Evolutionary conservation across 2,113 vertebrate genomes (phyloP).

Genomic region (Hemicordylus capensis): DNA sequence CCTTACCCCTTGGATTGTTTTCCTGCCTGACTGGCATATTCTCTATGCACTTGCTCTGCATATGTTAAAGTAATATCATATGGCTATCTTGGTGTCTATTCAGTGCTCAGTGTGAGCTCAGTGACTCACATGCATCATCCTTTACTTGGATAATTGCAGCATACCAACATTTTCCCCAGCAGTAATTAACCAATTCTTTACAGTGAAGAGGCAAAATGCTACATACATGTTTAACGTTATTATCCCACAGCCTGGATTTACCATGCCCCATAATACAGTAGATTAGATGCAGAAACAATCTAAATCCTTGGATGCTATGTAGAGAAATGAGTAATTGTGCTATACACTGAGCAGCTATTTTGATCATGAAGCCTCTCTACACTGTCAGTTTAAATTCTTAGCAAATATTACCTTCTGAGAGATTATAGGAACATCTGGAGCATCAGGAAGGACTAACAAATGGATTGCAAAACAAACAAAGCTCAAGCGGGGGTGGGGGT

Average conservation of each 20-base stretch:
- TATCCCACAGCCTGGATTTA: slow-evolving; percentile 8
- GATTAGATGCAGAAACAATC: slow-evolving; percentile 32
- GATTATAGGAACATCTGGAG: slow-evolving; percentile 2
- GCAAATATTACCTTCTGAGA: slow-evolving; percentile 11
- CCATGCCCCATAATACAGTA: background rate
- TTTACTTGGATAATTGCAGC: background rate
- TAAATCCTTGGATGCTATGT: accelerated
- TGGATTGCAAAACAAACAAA: background rate
- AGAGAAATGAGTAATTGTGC: slow-evolving; percentile 30
- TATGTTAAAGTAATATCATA: background rate
- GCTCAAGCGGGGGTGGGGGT: background rate
- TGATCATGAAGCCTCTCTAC: slow-evolving; percentile 6
- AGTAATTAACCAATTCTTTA: background rate
- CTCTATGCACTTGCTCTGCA: background rate
- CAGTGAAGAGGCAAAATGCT: slow-evolving; percentile 2
- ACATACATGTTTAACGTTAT: slow-evolving; percentile 4
- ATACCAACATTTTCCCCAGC: slow-evolving; percentile 9
- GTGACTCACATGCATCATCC: background rate
- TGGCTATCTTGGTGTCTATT: background rate
- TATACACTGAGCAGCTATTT: slow-evolving; percentile 28
- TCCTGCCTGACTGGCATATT: background rate
- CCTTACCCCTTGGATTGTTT: background rate
- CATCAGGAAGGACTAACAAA: slow-evolving; percentile 3
- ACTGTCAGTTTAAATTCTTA: slow-evolving; percentile 30
- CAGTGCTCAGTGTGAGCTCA: background rate